Conservation (phyloP, 2,888 invertebrate species). For the Chelonus formosanus region DNA sequence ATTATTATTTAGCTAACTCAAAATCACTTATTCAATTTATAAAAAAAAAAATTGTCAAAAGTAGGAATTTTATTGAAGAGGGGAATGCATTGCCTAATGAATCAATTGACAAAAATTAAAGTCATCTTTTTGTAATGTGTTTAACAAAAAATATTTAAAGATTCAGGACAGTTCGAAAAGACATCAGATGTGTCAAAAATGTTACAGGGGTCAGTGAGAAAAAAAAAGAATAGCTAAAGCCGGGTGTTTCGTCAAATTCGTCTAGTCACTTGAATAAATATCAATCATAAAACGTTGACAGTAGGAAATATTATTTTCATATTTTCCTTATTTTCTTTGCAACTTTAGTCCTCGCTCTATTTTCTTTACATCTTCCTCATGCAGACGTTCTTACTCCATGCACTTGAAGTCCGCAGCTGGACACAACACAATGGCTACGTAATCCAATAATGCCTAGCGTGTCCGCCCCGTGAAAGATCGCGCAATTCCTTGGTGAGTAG, state of each 20-base stretch:
- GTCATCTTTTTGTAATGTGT: no score
- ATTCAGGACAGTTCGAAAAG: constrained; percentile 9
- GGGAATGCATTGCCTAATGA: no score
- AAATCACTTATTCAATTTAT: no score
- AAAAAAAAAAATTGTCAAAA: no score
- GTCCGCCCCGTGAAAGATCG: constrained; percentile 51
- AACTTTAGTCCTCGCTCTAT: neutral
- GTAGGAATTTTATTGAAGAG: no score
- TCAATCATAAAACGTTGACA: constrained; percentile 55
- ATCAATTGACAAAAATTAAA: no score
- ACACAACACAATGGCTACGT: constrained; percentile 47
- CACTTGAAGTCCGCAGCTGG: constrained; percentile 39
- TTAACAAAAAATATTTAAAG: neutral
- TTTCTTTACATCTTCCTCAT: neutral
- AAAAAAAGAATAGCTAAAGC: constrained; percentile 13
- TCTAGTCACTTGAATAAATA: constrained; percentile 61
- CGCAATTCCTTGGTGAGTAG: constrained; percentile 28
- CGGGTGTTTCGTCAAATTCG: constrained; percentile 29
- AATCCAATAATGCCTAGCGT: constrained; percentile 56
- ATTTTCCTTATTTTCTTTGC: constrained; percentile 41
- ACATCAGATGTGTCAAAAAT: constrained; percentile 29
- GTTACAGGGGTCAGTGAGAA: neutral
- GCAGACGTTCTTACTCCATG: neutral
- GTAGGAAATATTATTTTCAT: constrained; percentile 63
- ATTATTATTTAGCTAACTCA: no score